A percentile compares a stretch with the other conserved stretches of the same genome.
phyloP scores from a whole-genome alignment of 2,888 invertebrate species.

The Cyclophora punctaria region DNA sequence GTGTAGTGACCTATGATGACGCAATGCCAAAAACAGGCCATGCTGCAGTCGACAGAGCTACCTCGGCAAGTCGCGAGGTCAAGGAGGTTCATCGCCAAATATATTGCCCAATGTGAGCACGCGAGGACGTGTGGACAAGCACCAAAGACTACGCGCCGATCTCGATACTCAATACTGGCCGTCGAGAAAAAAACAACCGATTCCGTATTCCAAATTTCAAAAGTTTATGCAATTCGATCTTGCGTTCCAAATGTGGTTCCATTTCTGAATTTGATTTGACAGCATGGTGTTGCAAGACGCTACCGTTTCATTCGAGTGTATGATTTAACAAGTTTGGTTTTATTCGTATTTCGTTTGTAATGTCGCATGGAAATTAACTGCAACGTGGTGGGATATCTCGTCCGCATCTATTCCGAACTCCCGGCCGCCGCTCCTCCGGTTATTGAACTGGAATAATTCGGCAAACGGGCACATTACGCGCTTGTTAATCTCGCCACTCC shows the following conservation, averaged over 20 bases:
- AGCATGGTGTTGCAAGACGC: too few species aligned
- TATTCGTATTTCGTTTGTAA: too few species aligned
- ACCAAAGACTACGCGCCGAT: too few species aligned
- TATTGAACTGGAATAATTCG: constrained; percentile 74
- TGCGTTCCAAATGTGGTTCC: too few species aligned
- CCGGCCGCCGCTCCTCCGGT: constrained; percentile 66
- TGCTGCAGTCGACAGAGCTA: constrained; percentile 37
- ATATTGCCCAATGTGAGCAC: constrained; percentile 45
- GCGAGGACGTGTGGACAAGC: constrained; percentile 2
- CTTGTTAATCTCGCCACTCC: constrained; percentile 48
- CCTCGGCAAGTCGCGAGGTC: constrained; percentile 43
- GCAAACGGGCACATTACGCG: constrained; percentile 69
- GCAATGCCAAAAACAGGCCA: constrained; percentile 69
- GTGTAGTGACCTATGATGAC: constrained; percentile 66
- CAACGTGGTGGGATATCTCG: constrained; percentile 33
- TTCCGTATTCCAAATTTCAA: neutral
- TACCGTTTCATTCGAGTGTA: too few species aligned
- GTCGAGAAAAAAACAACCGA: neutral
- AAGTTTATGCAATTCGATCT: neutral
- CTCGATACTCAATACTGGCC: neutral
- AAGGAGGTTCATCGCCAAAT: constrained; percentile 64
- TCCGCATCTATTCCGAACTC: constrained; percentile 69
- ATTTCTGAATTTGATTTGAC: too few species aligned
- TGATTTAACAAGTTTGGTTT: too few species aligned
- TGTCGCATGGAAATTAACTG: constrained; percentile 1